Evolutionary conservation across 30 jellyfish, hydroid and myxozoan genomes (phyloP).

Genomic region (Cassiopea andromeda): DNA sequence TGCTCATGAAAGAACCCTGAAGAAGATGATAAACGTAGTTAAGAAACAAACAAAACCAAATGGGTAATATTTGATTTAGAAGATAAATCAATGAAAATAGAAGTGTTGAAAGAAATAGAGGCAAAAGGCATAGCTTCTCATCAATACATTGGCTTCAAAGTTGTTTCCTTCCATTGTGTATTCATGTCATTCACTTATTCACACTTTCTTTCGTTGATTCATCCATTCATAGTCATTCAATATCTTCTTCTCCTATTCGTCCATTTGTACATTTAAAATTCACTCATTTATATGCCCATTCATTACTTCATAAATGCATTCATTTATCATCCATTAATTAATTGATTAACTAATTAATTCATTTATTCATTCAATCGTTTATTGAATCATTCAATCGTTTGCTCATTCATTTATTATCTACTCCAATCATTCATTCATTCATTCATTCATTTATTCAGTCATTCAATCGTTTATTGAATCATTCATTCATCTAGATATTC

Average conservation of each 20-base stretch:
- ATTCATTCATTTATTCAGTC: not conserved
- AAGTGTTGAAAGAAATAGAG: too few species aligned
- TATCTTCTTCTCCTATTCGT: too few species aligned
- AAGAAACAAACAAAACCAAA: too few species aligned
- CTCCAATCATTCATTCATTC: not conserved
- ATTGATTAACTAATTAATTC: not conserved
- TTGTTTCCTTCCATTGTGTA: too few species aligned
- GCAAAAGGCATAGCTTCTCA: too few species aligned
- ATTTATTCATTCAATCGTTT: not conserved
- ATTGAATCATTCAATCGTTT: not conserved
- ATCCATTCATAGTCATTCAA: too few species aligned
- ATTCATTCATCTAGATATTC: not conserved
- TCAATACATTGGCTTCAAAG: too few species aligned
- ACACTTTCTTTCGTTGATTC: too few species aligned
- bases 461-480: not conserved
- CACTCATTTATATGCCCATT: not conserved
- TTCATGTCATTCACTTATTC: too few species aligned
- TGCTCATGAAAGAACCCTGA: constrained; percentile 89
- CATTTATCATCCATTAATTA: not conserved
- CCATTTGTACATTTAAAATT: too few species aligned
- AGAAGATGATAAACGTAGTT: not conserved
- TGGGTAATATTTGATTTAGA: too few species aligned
- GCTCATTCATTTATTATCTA: not conserved
- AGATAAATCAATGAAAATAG: too few species aligned
- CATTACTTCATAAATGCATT: not conserved